phyloP scores from a whole-genome alignment of 2,888 invertebrate species.

The Noctua comes region DNA sequence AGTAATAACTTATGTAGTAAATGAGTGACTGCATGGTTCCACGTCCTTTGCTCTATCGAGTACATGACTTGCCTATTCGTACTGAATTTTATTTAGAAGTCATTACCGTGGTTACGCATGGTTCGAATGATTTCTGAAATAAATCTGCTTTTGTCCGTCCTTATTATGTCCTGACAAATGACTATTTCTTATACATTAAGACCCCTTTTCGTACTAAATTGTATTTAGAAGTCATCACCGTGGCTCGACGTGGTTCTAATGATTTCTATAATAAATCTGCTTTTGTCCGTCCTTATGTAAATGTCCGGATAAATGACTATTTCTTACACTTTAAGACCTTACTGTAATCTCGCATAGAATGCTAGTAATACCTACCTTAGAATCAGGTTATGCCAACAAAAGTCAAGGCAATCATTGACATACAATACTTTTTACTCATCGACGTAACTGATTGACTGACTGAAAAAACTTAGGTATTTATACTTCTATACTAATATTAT shows the following conservation, averaged over 20 bases:
- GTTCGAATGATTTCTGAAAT: neutral
- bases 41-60: neutral
- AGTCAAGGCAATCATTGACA: neutral
- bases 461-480: neutral
- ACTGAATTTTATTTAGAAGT: neutral
- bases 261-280: neutral
- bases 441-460: neutral
- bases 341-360: neutral
- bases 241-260: too few relatives aligned
- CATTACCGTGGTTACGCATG: too few relatives aligned
- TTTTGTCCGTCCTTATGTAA: neutral
- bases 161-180: neutral
- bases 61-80: neutral
- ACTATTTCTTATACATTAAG: neutral
- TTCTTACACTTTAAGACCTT: neutral
- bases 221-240: neutral
- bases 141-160: neutral
- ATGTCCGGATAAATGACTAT: neutral
- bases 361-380: neutral
- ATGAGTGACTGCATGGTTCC: slow-evolving; percentile 1
- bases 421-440: neutral
- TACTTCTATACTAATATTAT: too few relatives aligned
- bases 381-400: neutral
- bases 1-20: slow-evolving; percentile 47
- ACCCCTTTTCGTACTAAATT: neutral